A percentile compares a stretch with the other conserved stretches of the same genome.
Evolutionary conservation across 2,888 invertebrate species (phyloP).

Genomic region (Aspidiotus destructor): DNA sequence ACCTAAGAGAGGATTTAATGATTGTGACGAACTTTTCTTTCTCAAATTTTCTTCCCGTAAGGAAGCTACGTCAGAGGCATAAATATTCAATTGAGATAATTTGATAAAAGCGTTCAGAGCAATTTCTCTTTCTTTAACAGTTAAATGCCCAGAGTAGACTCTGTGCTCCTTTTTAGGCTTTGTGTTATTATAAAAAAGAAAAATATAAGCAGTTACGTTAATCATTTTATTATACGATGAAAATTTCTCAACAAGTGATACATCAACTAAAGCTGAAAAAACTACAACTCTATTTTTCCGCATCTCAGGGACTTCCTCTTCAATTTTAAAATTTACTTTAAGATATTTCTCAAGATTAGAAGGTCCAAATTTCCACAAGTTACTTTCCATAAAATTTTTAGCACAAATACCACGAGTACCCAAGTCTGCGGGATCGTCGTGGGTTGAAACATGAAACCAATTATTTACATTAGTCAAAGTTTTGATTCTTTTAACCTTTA

Average conservation of each 20-base stretch:
- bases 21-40: slow-evolving; percentile 12
- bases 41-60: not conserved
- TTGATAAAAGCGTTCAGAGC: not conserved
- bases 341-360: not conserved
- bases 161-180: not conserved
- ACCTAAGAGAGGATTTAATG: slow-evolving; percentile 35
- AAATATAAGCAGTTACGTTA: not conserved
- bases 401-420: slow-evolving; percentile 9
- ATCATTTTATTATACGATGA: slow-evolving; percentile 3
- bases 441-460: slow-evolving; percentile 8
- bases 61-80: not conserved
- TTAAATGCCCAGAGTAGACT: not conserved
- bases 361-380: not conserved
- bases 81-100: slow-evolving; percentile 3
- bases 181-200: not conserved
- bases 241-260: not conserved
- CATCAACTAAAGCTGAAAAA: not conserved
- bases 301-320: not conserved
- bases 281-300: not conserved
- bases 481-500: slow-evolving; percentile 5
- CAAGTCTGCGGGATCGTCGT: slow-evolving; percentile 5
- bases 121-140: not conserved
- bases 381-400: not conserved
- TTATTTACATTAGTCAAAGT: not conserved
- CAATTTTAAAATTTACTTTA: not conserved